Evolutionary conservation across 2,113 vertebrate genomes (phyloP).

Genomic region (Nestor notabilis): DNA sequence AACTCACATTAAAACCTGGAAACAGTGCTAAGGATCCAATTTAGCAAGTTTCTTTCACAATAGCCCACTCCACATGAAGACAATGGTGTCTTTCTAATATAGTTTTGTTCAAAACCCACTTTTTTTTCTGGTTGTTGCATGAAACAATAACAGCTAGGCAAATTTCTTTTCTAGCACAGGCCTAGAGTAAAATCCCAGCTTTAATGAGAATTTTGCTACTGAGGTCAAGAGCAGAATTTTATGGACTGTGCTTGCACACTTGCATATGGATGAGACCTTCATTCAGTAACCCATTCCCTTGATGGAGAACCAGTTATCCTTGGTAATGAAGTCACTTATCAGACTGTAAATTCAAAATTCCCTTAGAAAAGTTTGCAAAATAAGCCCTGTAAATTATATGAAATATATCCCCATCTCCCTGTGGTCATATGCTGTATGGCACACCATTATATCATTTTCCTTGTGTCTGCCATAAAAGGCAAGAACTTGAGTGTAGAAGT

Average conservation of each 20-base stretch:
- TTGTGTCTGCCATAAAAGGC: conserved; percentile 43
- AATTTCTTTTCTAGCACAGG: background rate
- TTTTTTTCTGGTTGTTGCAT: background rate
- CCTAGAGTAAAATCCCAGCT: background rate
- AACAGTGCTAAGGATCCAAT: background rate
- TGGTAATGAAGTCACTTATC: background rate
- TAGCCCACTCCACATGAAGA: background rate
- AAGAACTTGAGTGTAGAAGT: background rate
- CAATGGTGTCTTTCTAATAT: background rate
- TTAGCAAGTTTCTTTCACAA: background rate
- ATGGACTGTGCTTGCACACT: background rate
- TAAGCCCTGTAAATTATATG: background rate
- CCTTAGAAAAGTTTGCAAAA: background rate
- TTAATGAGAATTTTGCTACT: background rate
- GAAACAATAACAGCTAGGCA: background rate
- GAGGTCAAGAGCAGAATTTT: background rate
- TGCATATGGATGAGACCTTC: background rate
- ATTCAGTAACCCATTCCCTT: background rate
- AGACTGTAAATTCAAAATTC: background rate
- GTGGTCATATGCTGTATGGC: background rate
- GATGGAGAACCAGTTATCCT: background rate
- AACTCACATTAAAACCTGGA: background rate
- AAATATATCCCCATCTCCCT: background rate
- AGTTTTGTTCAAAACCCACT: background rate
- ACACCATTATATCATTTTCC: conserved; percentile 11